phyloP scores from a whole-genome alignment of 2,113 vertebrate genomes.

The Cathartes aura region DNA sequence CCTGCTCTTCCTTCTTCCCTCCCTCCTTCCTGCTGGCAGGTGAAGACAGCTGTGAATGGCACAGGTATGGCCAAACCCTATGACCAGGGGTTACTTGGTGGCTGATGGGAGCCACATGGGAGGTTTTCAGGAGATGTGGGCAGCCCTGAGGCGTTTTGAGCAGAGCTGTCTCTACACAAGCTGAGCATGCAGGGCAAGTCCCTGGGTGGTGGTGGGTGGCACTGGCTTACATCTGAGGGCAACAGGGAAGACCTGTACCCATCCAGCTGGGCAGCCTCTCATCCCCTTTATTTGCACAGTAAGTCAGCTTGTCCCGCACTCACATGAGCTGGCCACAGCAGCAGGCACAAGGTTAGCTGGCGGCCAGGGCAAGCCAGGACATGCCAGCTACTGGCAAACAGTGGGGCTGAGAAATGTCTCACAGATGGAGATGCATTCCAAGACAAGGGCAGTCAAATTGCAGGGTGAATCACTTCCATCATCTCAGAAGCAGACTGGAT shows the following conservation, averaged over 20 bases:
- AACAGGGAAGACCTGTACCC: not conserved
- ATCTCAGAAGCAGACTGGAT: rapidly evolving
- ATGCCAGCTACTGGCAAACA: not conserved
- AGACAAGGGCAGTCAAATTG: not conserved
- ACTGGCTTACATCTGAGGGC: not conserved
- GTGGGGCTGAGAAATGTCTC: rapidly evolving
- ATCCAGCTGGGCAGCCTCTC: not conserved
- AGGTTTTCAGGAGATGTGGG: not conserved
- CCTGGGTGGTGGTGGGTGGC: not conserved
- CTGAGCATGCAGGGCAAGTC: not conserved
- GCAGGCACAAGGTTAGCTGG: not conserved
- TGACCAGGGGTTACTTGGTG: not conserved
- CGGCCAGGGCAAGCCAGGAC: not conserved
- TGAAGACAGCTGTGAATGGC: not conserved
- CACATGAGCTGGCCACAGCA: not conserved
- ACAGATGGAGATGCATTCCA: no score
- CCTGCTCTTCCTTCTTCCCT: not conserved
- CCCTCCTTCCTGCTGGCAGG: not conserved
- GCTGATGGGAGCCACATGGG: not conserved
- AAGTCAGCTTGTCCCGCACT: not conserved
- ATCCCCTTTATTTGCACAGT: not conserved
- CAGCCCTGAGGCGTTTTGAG: not conserved
- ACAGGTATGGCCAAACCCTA: not conserved
- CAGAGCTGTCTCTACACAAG: not conserved
- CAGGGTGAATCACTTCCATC: not conserved